These are phyloP conservation scores for Cephalopterus ornatus DNA, from an alignment of 2,113 vertebrate genomes.

Conservation along the genomic window DNA sequence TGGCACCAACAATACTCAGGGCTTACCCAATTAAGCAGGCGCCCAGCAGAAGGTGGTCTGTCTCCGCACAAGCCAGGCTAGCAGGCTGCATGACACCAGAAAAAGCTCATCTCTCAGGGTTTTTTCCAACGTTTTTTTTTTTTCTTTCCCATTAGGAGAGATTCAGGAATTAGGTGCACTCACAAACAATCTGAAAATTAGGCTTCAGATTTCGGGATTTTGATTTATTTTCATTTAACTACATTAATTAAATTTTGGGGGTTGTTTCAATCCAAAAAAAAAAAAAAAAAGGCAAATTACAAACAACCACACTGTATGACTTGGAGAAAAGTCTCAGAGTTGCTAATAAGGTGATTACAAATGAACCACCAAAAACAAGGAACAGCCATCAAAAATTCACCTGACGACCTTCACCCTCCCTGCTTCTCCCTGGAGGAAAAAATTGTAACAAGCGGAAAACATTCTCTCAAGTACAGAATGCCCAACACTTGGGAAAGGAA, in stretches of 20 bases:
- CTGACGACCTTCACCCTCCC: neutral
- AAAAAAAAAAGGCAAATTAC: neutral
- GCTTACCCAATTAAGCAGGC: neutral
- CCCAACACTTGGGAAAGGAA: neutral
- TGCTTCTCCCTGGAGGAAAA: neutral
- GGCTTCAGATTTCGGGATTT: neutral
- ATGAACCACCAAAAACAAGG: neutral
- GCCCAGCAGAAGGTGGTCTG: neutral
- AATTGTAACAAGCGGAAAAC: neutral
- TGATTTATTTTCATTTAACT: neutral
- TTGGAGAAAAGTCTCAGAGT: neutral
- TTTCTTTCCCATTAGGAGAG: neutral
- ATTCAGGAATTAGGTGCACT: neutral
- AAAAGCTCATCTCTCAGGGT: accelerated
- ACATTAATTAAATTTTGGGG: neutral
- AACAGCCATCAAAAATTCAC: neutral
- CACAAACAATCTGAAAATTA: neutral
- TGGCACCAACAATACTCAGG: neutral
- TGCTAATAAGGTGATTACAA: neutral
- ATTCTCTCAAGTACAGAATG: constrained; percentile 2
- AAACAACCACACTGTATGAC: neutral
- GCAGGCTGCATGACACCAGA: neutral
- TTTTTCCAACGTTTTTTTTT: neutral
- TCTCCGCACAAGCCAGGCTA: neutral
- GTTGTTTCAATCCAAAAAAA: neutral